These are phyloP conservation scores for Cryptosula pallasiana DNA, from an alignment of 2,888 invertebrate species.

Conservation along the genomic window DNA sequence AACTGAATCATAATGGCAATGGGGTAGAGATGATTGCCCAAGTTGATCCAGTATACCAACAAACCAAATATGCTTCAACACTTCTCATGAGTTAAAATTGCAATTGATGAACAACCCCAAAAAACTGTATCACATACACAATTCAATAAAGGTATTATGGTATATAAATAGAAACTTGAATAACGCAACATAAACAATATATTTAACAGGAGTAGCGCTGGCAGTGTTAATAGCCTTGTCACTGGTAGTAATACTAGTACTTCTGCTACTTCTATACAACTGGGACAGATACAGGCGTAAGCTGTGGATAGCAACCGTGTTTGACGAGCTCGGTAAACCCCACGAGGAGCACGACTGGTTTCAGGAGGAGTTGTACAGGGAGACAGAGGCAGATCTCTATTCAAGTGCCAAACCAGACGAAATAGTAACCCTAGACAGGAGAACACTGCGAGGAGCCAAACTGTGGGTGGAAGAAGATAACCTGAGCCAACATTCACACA, in stretches of 20 bases:
- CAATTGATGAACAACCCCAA: too few species aligned
- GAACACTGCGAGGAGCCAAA: not conserved
- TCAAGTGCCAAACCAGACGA: not conserved
- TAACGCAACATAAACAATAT: too few species aligned
- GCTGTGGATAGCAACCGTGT: not conserved
- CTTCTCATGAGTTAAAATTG: too few species aligned
- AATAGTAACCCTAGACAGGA: constrained; percentile 5
- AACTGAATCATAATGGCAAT: too few species aligned
- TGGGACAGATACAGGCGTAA: not conserved
- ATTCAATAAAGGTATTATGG: too few species aligned
- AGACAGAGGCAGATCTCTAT: not conserved
- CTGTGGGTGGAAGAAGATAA: not conserved
- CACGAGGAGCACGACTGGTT: constrained; percentile 15
- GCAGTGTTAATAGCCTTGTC: not conserved
- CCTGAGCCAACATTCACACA: constrained; percentile 11
- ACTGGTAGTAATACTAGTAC: not conserved
- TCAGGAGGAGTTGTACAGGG: not conserved
- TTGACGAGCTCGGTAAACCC: not conserved
- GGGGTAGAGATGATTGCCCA: too few species aligned
- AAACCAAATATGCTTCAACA: too few species aligned
- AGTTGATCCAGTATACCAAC: too few species aligned
- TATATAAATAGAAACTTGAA: too few species aligned
- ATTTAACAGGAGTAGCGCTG: not conserved
- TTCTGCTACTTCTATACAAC: constrained; percentile 9
- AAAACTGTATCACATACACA: too few species aligned